These are phyloP conservation scores for Alcis repandata DNA, from an alignment of 2,888 invertebrate species.

Conservation along the genomic window DNA sequence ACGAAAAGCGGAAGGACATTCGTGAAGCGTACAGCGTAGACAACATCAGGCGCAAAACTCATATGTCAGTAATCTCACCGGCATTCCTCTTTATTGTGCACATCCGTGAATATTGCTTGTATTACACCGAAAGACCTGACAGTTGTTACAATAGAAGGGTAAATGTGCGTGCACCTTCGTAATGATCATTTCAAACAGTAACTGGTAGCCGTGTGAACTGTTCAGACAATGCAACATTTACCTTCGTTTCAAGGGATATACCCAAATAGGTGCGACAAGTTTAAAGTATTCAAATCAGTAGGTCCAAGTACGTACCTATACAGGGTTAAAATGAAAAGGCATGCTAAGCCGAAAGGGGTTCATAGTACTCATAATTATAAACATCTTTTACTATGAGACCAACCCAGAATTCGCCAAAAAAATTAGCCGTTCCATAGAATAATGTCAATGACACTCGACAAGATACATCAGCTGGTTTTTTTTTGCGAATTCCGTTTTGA, in stretches of 20 bases:
- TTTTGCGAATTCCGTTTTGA: no score
- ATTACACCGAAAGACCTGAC: slow-evolving; percentile 30
- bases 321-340: no score
- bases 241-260: background rate
- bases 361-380: no score
- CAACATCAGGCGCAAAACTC: slow-evolving; percentile 36
- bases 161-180: slow-evolving; percentile 29
- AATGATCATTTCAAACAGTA: slow-evolving; percentile 17
- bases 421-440: no score
- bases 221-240: background rate
- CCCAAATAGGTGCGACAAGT: no score
- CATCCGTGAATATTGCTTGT: slow-evolving; percentile 30
- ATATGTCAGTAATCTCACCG: slow-evolving; percentile 31
- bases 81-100: slow-evolving; percentile 31
- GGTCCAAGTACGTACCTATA: no score
- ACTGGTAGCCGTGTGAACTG: slow-evolving; percentile 1
- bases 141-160: slow-evolving; percentile 28
- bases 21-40: background rate
- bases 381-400: no score
- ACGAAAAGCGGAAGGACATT: background rate
- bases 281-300: no score
- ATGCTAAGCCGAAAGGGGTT: no score
- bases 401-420: no score
- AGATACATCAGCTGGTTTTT: no score
- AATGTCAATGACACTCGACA: no score